Percentiles rank a stretch among this genome's conserved stretches.
phyloP scores from a whole-genome alignment of 2,113 vertebrate species.

The Corythaeola cristata region DNA sequence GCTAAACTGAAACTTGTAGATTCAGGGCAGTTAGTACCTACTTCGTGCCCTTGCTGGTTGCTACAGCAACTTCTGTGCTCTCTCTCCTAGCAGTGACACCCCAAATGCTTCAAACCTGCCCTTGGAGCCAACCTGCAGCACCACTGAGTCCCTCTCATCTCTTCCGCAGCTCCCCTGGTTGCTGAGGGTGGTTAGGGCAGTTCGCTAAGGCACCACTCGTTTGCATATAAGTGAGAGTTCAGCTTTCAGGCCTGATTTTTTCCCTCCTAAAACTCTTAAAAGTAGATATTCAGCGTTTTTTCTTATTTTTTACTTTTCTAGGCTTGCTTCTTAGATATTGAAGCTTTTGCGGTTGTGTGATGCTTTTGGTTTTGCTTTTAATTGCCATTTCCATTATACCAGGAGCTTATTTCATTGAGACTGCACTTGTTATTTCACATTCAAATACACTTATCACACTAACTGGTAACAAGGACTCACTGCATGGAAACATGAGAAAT shows the following conservation, averaged over 20 bases:
- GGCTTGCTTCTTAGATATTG: neutral
- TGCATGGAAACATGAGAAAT: neutral
- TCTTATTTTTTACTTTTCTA: neutral
- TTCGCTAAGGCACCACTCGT: neutral
- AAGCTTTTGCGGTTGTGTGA: neutral
- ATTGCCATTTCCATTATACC: neutral
- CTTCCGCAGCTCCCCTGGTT: neutral
- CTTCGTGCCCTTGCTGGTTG: neutral
- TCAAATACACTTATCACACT: constrained; percentile 42
- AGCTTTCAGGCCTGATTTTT: neutral
- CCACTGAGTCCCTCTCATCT: neutral
- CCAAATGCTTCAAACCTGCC: neutral
- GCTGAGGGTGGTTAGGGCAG: neutral
- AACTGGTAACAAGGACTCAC: constrained; percentile 24
- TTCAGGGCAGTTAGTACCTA: neutral
- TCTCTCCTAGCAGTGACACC: neutral
- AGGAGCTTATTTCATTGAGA: neutral
- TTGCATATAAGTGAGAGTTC: neutral
- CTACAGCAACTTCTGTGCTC: neutral
- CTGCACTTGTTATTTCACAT: neutral
- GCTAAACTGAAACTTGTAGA: neutral
- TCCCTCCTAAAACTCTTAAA: neutral
- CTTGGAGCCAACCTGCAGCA: neutral
- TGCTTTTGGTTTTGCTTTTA: constrained; percentile 17
- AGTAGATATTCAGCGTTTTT: neutral